These are phyloP conservation scores for Sebastolobus alascanus DNA, from an alignment of 2,797 vertebrate species.

Conservation along the genomic window DNA sequence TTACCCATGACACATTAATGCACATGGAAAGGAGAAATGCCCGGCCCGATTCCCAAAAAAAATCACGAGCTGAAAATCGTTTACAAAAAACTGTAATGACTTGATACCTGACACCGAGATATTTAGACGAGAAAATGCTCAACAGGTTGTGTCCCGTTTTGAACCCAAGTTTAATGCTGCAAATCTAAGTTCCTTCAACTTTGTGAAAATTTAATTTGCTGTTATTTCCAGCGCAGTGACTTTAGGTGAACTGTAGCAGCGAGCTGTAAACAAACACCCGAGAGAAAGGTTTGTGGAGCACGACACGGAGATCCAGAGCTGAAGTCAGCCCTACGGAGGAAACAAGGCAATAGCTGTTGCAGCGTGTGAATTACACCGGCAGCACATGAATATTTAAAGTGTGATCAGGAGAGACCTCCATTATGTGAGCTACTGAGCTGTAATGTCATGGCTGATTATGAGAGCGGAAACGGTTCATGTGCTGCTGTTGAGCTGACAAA, in stretches of 20 bases:
- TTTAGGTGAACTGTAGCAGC: slow-evolving; percentile 33
- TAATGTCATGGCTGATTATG: slow-evolving; percentile 71
- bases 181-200: slow-evolving; percentile 20
- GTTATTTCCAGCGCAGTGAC: slow-evolving; percentile 42
- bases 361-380: slow-evolving; percentile 61
- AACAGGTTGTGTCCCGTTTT: slow-evolving; percentile 18
- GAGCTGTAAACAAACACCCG: slow-evolving; percentile 58
- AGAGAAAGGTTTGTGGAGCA: slow-evolving; percentile 34
- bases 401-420: slow-evolving; percentile 66
- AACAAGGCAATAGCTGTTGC: slow-evolving; percentile 53
- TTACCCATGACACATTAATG: slow-evolving; percentile 28
- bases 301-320: slow-evolving; percentile 28
- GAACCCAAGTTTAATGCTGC: slow-evolving; percentile 13
- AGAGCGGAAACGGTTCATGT: slow-evolving; percentile 54
- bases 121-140: background rate
- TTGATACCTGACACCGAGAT: background rate
- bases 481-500: slow-evolving; percentile 46
- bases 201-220: slow-evolving; percentile 47
- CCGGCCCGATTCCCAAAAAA: background rate
- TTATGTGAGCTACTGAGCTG: slow-evolving; percentile 68
- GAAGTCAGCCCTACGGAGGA: slow-evolving; percentile 41
- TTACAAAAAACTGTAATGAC: background rate
- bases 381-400: slow-evolving; percentile 78
- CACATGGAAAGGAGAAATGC: slow-evolving; percentile 7
- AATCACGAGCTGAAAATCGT: background rate